Percentiles rank a stretch among this genome's conserved stretches.
These are phyloP conservation scores for Agrotis segetum DNA, from an alignment of 2,888 invertebrate genomes.

Conservation along the genomic window DNA sequence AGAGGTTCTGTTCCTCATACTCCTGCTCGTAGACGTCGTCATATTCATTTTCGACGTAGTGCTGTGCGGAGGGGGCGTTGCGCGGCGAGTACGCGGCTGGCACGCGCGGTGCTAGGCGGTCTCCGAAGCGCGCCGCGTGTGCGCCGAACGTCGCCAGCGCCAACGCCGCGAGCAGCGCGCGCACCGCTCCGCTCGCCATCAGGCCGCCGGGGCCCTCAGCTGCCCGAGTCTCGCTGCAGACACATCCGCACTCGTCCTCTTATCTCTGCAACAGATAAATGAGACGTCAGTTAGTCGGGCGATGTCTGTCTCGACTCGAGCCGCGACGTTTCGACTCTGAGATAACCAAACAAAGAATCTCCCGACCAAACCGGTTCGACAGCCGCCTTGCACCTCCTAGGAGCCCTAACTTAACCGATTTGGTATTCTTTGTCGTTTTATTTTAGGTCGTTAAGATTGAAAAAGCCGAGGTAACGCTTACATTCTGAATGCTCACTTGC, in stretches of 20 bases:
- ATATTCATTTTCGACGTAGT: conserved; percentile 78
- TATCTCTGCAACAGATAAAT: conserved; percentile 80
- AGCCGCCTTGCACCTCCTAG: conserved; percentile 81
- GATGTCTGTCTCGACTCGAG: conserved; percentile 68
- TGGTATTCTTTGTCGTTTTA: conserved; percentile 83
- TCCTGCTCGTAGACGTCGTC: conserved; percentile 82
- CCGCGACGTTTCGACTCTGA: conserved; percentile 76
- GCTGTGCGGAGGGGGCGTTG: conserved; percentile 75
- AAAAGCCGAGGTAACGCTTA: conserved; percentile 69
- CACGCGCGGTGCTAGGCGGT: conserved; percentile 85
- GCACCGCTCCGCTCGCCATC: conserved; percentile 82
- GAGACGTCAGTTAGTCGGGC: conserved; percentile 72
- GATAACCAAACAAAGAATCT: conserved; percentile 84
- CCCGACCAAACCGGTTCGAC: conserved; percentile 84
- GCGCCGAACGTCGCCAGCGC: conserved; percentile 77
- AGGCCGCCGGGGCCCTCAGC: conserved; percentile 85
- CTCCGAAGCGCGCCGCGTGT: conserved; percentile 82
- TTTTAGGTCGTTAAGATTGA: conserved; percentile 78
- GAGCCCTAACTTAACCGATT: conserved; percentile 85
- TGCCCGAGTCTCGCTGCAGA: conserved; percentile 77
- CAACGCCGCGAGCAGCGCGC: conserved; percentile 81
- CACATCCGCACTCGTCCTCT: conserved; percentile 77
- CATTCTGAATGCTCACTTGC: conserved; percentile 69
- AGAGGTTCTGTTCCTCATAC: conserved; percentile 76
- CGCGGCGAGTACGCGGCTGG: conserved; percentile 84